Percentiles rank a stretch among this genome's conserved stretches.
Evolutionary conservation across 1,140 invertebrate genomes (phyloP).

Genomic region (Thaumetopoea pityocampa): DNA sequence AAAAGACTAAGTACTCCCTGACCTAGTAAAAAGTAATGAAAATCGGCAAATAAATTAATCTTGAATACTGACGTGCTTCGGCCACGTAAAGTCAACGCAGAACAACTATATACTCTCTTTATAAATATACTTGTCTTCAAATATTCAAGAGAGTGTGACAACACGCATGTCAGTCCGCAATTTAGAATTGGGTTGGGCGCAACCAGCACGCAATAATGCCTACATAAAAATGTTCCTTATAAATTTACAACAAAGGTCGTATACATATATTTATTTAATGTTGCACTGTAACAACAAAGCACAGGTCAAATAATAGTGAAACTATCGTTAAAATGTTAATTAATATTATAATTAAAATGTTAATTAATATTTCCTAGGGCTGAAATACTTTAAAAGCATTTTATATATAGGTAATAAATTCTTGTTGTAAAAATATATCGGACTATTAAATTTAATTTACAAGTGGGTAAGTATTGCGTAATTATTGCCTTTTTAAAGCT

Average conservation of each 20-base stretch:
- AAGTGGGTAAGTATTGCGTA: no score
- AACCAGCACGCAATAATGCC: slow-evolving; percentile 39
- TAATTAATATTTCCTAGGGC: slow-evolving; percentile 9
- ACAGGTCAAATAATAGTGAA: slow-evolving; percentile 5
- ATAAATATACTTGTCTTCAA: slow-evolving; percentile 46
- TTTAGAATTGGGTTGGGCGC: slow-evolving; percentile 34
- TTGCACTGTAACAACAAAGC: slow-evolving; percentile 5
- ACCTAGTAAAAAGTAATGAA: no score
- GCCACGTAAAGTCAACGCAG: slow-evolving; percentile 2
- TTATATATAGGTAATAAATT: no score
- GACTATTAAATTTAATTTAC: no score
- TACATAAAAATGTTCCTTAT: slow-evolving; percentile 19
- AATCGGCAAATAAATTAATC: background rate
- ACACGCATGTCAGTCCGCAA: slow-evolving; percentile 39
- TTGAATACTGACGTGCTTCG: background rate
- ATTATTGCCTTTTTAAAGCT: no score
- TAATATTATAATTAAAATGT: slow-evolving; percentile 2
- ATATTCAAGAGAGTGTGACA: slow-evolving; percentile 48
- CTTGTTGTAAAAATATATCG: no score
- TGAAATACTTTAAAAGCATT: no score
- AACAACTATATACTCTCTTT: slow-evolving; percentile 21
- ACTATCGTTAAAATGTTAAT: slow-evolving; percentile 8
- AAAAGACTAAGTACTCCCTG: no score
- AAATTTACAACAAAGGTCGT: slow-evolving; percentile 12
- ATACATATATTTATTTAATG: slow-evolving; percentile 11